A percentile compares a stretch with the other conserved stretches of the same genome.
Evolutionary conservation across 2,888 invertebrate genomes (phyloP).

Genomic region (Brachypalpus laphriformis): DNA sequence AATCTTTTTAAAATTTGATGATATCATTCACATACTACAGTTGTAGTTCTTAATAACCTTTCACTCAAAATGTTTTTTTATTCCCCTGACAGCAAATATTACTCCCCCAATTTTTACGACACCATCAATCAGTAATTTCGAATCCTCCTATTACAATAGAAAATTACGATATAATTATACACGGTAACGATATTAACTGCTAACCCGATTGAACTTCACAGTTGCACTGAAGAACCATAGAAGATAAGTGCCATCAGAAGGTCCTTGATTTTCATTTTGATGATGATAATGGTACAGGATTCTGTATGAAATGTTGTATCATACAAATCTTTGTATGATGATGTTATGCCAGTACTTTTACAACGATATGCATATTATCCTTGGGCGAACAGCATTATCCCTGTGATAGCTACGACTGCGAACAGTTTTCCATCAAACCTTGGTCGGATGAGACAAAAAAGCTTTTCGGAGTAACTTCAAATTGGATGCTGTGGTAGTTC

Average conservation of each 20-base stretch:
- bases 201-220: slow-evolving; percentile 70
- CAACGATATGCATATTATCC: too few species aligned
- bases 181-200: slow-evolving; percentile 48
- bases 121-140: slow-evolving; percentile 1
- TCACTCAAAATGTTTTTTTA: too few species aligned
- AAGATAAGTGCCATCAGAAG: slow-evolving; percentile 62
- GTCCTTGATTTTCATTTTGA: slow-evolving; percentile 62
- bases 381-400: too few species aligned
- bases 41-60: too few species aligned
- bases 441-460: neutral
- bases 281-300: slow-evolving; percentile 46
- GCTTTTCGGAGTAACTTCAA: slow-evolving; percentile 62
- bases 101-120: neutral
- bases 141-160: neutral
- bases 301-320: slow-evolving; percentile 57
- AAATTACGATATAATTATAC: slow-evolving; percentile 37
- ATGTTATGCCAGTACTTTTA: neutral
- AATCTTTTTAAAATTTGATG: too few species aligned
- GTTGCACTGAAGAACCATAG: slow-evolving; percentile 70
- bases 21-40: too few species aligned
- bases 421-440: slow-evolving; percentile 10
- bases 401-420: slow-evolving; percentile 7
- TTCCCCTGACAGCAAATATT: neutral
- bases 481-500: slow-evolving; percentile 25
- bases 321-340: slow-evolving; percentile 43